Percentiles rank a stretch among this genome's conserved stretches.
Evolutionary conservation across 2,113 vertebrate genomes (phyloP).

Genomic region (Marcusenius ussheri): DNA sequence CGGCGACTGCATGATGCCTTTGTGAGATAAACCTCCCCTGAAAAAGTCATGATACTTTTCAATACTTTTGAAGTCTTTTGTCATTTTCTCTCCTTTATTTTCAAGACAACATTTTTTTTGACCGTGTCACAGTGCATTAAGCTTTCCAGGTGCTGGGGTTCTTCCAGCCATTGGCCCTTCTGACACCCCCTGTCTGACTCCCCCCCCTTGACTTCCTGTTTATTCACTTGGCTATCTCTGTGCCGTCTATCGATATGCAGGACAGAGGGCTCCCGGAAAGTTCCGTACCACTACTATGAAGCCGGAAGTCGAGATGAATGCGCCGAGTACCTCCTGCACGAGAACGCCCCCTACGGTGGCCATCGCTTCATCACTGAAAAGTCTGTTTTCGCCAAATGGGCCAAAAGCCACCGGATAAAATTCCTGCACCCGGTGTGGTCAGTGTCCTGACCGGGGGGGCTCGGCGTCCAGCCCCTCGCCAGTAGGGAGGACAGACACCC

Average conservation of each 20-base stretch:
- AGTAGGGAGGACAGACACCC: neutral
- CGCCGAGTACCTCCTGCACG: conserved; percentile 86
- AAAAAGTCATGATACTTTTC: conserved; percentile 25
- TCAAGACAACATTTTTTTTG: conserved; percentile 33
- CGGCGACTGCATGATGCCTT: neutral
- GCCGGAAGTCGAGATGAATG: conserved; percentile 84
- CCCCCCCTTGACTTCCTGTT: neutral
- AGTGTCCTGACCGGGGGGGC: conserved; percentile 67
- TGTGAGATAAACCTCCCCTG: conserved; percentile 17
- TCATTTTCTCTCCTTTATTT: conserved; percentile 1
- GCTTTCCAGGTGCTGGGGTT: neutral
- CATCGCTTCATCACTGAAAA: conserved; percentile 97
- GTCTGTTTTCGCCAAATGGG: conserved; percentile 90
- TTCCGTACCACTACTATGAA: conserved; percentile 96
- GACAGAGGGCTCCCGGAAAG: conserved; percentile 78
- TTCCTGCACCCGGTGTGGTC: conserved; percentile 90
- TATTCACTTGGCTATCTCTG: neutral
- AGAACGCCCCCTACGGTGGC: conserved; percentile 88
- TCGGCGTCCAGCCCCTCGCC: neutral
- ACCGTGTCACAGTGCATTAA: conserved; percentile 5
- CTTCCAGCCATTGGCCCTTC: neutral
- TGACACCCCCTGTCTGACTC: neutral
- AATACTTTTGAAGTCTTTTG: neutral
- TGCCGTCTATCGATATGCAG: conserved; percentile 45
- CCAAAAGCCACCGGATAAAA: conserved; percentile 80